Conservation (phyloP, 1,140 invertebrate genomes). For the Oryctes rhinoceros region DNA sequence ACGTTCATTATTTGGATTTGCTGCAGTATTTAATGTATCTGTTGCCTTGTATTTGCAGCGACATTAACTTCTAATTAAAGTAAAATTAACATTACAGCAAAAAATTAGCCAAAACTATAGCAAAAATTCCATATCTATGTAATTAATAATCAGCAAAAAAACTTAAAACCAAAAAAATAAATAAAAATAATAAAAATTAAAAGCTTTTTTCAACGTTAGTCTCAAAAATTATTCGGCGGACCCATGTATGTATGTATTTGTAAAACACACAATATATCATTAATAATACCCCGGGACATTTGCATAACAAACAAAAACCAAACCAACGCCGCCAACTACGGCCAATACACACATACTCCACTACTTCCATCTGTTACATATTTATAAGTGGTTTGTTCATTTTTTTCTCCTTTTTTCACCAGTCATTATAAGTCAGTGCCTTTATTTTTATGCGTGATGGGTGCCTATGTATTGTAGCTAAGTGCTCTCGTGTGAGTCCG, state of each 20-base stretch:
- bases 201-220: too few relatives aligned
- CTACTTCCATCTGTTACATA: conserved; percentile 5
- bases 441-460: not conserved
- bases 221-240: too few relatives aligned
- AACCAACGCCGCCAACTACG: not conserved
- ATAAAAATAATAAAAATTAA: too few relatives aligned
- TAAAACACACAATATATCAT: conserved; percentile 8
- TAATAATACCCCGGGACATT: conserved; percentile 7
- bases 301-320: conserved; percentile 8
- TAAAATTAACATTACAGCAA: too few relatives aligned
- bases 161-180: too few relatives aligned
- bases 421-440: conserved; percentile 18
- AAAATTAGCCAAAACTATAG: too few relatives aligned
- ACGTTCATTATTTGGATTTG: too few relatives aligned
- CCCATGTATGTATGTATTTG: not conserved
- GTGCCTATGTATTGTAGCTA: not conserved
- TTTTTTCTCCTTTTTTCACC: not conserved
- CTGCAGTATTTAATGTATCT: too few relatives aligned
- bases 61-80: too few relatives aligned
- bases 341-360: not conserved
- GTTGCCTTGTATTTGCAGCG: too few relatives aligned
- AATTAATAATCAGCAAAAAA: too few relatives aligned
- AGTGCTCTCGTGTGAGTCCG: not conserved
- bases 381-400: conserved; percentile 3
- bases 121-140: too few relatives aligned